A percentile compares a stretch with the other conserved stretches of the same genome.
Evolutionary conservation across 2,888 invertebrate species (phyloP).

Genomic region (Nudaria mundana): DNA sequence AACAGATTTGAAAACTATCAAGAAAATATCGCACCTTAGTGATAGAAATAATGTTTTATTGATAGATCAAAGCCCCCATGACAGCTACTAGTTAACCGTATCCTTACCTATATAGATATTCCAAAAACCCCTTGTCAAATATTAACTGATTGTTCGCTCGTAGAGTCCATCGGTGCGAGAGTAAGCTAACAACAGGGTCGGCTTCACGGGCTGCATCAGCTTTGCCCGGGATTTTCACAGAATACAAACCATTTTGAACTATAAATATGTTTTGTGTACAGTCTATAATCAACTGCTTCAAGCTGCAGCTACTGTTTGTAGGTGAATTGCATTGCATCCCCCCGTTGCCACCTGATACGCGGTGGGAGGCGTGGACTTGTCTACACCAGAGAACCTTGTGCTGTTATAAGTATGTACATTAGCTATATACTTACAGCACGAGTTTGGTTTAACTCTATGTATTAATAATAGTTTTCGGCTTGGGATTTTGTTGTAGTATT

Average conservation of each 20-base stretch:
- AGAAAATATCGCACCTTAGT: too few relatives aligned
- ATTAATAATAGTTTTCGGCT: too few relatives aligned
- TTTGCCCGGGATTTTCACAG: conserved; percentile 32
- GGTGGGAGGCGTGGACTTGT: conserved; percentile 35
- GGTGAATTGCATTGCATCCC: conserved; percentile 55
- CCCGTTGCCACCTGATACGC: conserved; percentile 49
- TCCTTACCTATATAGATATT: conserved; percentile 55
- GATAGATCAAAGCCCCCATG: too few relatives aligned
- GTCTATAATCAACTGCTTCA: conserved; percentile 34
- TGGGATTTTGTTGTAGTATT: too few relatives aligned
- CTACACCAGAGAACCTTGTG: conserved; percentile 17
- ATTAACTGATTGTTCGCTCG: conserved; percentile 54
- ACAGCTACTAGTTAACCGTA: too few relatives aligned
- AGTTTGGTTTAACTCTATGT: too few relatives aligned
- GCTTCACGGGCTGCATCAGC: conserved; percentile 45
- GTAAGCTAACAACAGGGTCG: conserved; percentile 49
- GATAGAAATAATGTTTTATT: too few relatives aligned
- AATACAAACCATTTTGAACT: conserved; percentile 28
- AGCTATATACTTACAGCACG: too few relatives aligned
- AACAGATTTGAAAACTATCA: too few relatives aligned
- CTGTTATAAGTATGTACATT: conserved; percentile 4
- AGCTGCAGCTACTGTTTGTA: conserved; percentile 29
- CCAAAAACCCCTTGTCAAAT: conserved; percentile 55
- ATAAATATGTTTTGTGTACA: conserved; percentile 25
- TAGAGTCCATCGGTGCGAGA: conserved; percentile 42